phyloP scores from a whole-genome alignment of 2,888 invertebrate species.

The Rhodophaea formosa region DNA sequence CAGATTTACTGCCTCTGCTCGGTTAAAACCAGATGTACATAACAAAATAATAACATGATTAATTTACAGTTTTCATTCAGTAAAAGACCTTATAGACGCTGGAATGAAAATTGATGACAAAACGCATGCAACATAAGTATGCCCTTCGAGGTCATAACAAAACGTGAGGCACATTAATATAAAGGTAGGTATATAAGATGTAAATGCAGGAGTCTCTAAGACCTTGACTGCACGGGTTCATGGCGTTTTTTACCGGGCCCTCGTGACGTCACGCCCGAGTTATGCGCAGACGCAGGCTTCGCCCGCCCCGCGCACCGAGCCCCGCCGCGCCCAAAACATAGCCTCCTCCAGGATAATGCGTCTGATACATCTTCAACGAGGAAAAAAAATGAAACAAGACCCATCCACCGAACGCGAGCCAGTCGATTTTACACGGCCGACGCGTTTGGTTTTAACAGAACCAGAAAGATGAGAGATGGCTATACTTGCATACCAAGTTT shows the following conservation, averaged over 20 bases:
- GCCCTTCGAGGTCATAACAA: constrained; percentile 36
- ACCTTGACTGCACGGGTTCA: constrained; percentile 74
- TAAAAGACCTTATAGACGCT: constrained; percentile 21
- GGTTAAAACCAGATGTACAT: constrained; percentile 15
- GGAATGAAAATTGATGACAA: constrained; percentile 27
- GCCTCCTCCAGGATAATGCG: constrained; percentile 73
- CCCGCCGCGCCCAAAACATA: constrained; percentile 54
- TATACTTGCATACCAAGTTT: constrained; percentile 28
- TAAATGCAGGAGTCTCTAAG: constrained; percentile 61
- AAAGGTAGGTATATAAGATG: constrained; percentile 50
- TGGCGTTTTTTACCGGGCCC: constrained; percentile 65
- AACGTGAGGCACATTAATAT: constrained; percentile 47
- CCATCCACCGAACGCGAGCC: constrained; percentile 59
- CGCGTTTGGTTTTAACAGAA: constrained; percentile 59
- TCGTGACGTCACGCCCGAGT: constrained; percentile 71
- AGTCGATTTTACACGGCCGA: constrained; percentile 66
- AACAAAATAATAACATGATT: constrained; percentile 18
- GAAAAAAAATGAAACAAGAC: constrained; percentile 66
- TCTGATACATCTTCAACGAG: constrained; percentile 71
- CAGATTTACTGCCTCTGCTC: constrained; percentile 23
- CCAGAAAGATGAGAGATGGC: constrained; percentile 49
- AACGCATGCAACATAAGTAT: constrained; percentile 30
- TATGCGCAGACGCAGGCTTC: constrained; percentile 67
- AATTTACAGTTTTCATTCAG: constrained; percentile 17
- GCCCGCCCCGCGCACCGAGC: constrained; percentile 32